Evolutionary conservation across 2,113 vertebrate species (phyloP), one percentile per base, ranked within the genome.

Genomic region (Martes martes): DNA sequence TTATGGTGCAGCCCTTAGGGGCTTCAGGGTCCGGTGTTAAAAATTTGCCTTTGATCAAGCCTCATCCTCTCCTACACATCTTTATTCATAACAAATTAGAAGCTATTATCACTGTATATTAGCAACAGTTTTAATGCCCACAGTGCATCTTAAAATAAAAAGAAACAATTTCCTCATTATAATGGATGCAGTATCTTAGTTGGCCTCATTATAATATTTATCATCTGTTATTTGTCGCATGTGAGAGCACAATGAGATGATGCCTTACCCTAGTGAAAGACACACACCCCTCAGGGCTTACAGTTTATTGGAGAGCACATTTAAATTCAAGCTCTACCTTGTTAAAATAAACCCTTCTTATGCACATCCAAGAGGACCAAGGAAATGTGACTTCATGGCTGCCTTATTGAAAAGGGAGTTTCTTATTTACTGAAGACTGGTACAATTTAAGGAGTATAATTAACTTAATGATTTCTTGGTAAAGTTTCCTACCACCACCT

Each of bases 71-170:
- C 79, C 57, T 94, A 85, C 63, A 96, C 71, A 97, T 97, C 92
- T 98, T 98, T 87, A 98, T 97, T 97, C 26, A 76, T 61, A 97
- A 82, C 63, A 95, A 98, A 98, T 91, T 96, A 85, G 97, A 96
- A 76, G 26, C 80, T 84, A 94, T 97, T 96, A 82, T 95, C 74
- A 97, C 74, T 97, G 96, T 18, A 95, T 74, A 98, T 90, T 97
- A 98, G 79, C 94, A 97, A 97, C 55, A 83, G 78, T 69, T 86
- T 98, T 97, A 96, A 98, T 79, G 83, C n/a, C 88, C 83, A 92
- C 4, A 18, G 91, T 92, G 86, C 67, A 91, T 98, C 96, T 97
- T 97, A 96, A 97, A 98, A 91, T 69, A 92, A 97, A 96, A 89
- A 94, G 10, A 67, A 96, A n/a, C 36, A 86, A 73, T 76, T 97